Percentiles rank a stretch among this genome's conserved stretches.
These are phyloP conservation scores for Melospiza georgiana DNA, from an alignment of 2,113 vertebrate genomes.

Conservation along the genomic window DNA sequence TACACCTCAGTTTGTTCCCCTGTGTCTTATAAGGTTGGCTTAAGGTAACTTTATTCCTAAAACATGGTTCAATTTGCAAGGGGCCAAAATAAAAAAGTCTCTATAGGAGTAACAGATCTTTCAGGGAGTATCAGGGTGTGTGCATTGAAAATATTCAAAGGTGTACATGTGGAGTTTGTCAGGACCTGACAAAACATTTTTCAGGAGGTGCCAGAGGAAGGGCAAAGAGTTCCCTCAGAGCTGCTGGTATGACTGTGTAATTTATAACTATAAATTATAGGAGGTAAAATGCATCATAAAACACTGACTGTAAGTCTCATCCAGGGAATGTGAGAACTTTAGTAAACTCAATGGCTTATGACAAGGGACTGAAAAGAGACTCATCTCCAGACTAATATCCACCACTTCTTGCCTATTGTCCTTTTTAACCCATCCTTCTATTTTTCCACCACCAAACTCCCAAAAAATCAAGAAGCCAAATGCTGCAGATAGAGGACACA, in stretches of 20 bases:
- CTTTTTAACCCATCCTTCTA: neutral
- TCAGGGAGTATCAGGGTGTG: neutral
- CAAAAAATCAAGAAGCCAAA: neutral
- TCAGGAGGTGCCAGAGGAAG: neutral
- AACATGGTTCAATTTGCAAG: neutral
- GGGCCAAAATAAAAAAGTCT: neutral
- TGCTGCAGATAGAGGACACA: neutral
- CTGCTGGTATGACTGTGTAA: neutral
- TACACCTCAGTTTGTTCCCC: neutral
- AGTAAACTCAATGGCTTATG: constrained; percentile 1
- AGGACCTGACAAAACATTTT: constrained; percentile 29
- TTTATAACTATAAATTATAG: constrained; percentile 17
- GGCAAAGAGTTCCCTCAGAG: neutral
- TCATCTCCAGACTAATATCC: neutral
- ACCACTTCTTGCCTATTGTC: neutral
- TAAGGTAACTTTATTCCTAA: neutral
- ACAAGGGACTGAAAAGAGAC: neutral
- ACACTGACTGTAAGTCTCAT: constrained; percentile 17
- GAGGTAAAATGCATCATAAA: constrained; percentile 12
- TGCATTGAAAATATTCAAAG: constrained; percentile 30
- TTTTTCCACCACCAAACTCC: neutral
- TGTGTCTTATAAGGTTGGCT: neutral
- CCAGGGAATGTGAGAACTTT: constrained; percentile 32
- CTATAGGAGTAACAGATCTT: neutral
- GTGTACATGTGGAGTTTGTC: neutral